Evolutionary conservation across 2,888 invertebrate genomes (phyloP).

Genomic region (Strigamia transsilvanica): DNA sequence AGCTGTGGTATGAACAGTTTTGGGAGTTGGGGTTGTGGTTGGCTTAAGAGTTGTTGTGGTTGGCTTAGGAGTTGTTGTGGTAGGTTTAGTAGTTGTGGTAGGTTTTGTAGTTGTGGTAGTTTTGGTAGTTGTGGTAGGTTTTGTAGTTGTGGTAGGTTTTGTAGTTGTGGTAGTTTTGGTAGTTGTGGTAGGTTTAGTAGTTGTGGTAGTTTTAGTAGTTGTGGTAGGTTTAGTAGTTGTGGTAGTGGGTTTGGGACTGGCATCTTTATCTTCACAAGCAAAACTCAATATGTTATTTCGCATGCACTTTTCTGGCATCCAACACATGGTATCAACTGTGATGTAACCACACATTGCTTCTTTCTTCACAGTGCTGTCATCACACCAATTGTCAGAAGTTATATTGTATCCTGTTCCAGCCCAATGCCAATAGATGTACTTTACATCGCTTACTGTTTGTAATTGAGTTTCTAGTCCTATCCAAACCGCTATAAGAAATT

Average conservation of each 20-base stretch:
- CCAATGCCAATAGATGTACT: background rate
- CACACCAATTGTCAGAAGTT: background rate
- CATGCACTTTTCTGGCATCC: background rate
- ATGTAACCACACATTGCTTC: background rate
- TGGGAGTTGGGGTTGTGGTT: background rate
- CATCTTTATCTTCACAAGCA: background rate
- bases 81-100: too few species aligned
- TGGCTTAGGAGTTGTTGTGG: too few species aligned
- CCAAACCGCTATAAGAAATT: background rate
- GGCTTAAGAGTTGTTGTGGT: background rate
- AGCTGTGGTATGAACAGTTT: background rate
- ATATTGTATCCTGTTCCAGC: background rate
- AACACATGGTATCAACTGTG: background rate
- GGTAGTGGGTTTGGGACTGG: background rate
- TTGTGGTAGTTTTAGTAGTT: too few species aligned
- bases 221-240: background rate
- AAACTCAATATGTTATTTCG: background rate
- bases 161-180: background rate
- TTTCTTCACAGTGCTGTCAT: background rate
- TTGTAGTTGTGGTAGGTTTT: too few species aligned
- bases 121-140: too few species aligned
- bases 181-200: too few species aligned
- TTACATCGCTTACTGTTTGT: background rate
- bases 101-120: too few species aligned
- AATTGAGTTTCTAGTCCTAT: background rate